Base-by-base conservation (phyloP, 2,797 vertebrate species). In the Sebastes iracundus region DNA sequence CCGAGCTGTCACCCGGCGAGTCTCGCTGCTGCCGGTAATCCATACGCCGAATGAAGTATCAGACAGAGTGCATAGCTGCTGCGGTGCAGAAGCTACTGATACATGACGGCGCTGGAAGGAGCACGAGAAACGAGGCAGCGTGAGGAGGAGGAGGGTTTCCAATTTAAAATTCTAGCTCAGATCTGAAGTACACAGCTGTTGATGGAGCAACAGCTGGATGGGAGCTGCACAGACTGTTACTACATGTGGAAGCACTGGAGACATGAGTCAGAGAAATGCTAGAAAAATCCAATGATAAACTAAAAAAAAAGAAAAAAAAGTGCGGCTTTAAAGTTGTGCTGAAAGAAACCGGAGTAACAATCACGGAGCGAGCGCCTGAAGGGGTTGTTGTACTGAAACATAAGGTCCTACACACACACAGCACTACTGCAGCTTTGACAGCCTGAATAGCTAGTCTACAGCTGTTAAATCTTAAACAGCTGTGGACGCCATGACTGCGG, bases 131-230 rank as follows among this genome's bases (percentile, higher is more conserved):
- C 2, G 2, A 7, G 10, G 14, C 46, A 12, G 23, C 38, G 32
- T 13, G 38, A 42, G 38, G 33, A 77, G 53, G 33, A 32, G 30
- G 61, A 58, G 55, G 23, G 18, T 10, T 68, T 58, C 72, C 23
- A 23, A 42, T 71, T 46, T 53, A 30, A 78, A 63, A 33, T 27
- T 63, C 7, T 1, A 35, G 30, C 67, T 70, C 72, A 2, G 46
- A 61, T 77, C 38, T 75, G 55, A 79, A 72, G 62, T 10, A 33
- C 70, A 76, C 80, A 83, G 73, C 83, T 84, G 80, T 20, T 78
- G 58, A 63, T 27, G 18, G 63, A 64, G 62, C 69, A 87, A 80
- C 86, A 85, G 78, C 80, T 88, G 79, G 70, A 77, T 28, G 55
- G 68, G 52, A 75, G 53, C 33, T 56, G 71, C 75, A 67, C 35